A percentile compares a stretch with the other conserved stretches of the same genome.
Evolutionary conservation across 2,113 vertebrate genomes (phyloP).

Genomic region (Ondatra zibethicus): DNA sequence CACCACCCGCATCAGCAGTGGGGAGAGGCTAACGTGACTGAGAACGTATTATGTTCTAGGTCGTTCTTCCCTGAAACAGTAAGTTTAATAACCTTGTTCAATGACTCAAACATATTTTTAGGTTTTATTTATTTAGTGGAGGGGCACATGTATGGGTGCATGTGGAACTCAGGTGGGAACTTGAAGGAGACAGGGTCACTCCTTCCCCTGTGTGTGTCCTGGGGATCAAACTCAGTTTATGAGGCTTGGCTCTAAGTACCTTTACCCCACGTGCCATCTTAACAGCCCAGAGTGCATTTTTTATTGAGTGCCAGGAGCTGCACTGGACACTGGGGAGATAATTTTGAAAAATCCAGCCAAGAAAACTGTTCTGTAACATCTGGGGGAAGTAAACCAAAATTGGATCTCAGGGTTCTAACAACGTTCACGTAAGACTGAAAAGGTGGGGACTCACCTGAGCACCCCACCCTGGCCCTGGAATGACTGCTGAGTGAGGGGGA

Average conservation of each 20-base stretch:
- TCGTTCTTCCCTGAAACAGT: not conserved
- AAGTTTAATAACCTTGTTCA: not conserved
- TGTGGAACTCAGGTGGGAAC: not conserved
- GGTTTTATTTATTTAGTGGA: not conserved
- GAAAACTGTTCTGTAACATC: not conserved
- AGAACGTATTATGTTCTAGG: not conserved
- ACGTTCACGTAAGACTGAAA: not conserved
- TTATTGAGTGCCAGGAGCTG: not conserved
- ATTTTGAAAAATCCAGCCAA: conserved; percentile 5
- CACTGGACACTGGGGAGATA: not conserved
- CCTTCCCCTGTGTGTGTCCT: not conserved
- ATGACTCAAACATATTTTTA: not conserved
- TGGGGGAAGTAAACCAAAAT: not conserved
- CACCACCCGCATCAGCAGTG: not conserved
- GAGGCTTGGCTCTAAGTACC: not conserved
- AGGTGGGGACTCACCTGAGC: not conserved
- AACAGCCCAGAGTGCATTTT: not conserved
- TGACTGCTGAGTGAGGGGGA: not conserved
- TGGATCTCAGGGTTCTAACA: not conserved
- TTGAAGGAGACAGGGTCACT: not conserved
- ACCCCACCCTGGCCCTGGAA: not conserved
- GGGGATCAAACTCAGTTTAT: not conserved
- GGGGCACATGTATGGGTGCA: not conserved
- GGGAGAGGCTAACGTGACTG: not conserved
- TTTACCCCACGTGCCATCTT: not conserved